Evolutionary conservation across 2,113 vertebrate species (phyloP).

Genomic region (Nicator chloris): DNA sequence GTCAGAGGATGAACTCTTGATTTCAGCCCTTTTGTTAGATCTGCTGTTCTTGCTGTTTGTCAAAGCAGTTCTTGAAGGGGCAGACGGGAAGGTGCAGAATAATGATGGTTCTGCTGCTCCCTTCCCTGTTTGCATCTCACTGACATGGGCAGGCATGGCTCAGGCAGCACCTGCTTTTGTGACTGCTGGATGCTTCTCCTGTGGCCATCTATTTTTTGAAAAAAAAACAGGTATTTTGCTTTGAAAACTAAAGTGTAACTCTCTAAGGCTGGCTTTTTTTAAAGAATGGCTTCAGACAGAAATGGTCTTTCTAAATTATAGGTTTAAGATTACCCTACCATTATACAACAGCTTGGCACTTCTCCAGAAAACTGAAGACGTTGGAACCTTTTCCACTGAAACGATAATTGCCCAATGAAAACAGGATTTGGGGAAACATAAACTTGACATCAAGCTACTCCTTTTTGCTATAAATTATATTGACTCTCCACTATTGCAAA

Average conservation of each 20-base stretch:
- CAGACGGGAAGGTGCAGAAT: not conserved
- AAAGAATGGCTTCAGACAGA: not conserved
- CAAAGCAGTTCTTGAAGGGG: not conserved
- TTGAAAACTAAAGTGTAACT: constrained; percentile 1
- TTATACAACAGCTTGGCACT: constrained; percentile 35
- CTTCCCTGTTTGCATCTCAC: accelerated
- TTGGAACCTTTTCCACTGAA: constrained; percentile 35
- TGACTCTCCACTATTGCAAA: constrained; percentile 22
- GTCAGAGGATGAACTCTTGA: not conserved
- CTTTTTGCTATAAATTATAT: constrained; percentile 43
- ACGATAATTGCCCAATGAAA: constrained; percentile 31
- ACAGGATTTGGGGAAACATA: constrained; percentile 45
- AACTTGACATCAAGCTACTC: constrained; percentile 48
- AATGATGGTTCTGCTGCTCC: not conserved
- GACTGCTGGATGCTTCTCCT: not conserved
- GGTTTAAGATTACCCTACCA: constrained; percentile 45
- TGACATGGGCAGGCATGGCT: accelerated
- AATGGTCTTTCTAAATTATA: constrained; percentile 26
- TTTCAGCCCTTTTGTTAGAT: not conserved
- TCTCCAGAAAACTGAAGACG: not conserved
- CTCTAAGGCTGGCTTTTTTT: not conserved
- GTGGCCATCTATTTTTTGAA: not conserved
- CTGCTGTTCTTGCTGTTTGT: not conserved
- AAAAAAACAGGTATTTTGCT: not conserved
- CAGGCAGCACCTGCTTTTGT: not conserved